Percentiles rank a stretch among this genome's conserved stretches.
Evolutionary conservation across 2,113 vertebrate genomes (phyloP).

Genomic region (Thalassoma bifasciatum): DNA sequence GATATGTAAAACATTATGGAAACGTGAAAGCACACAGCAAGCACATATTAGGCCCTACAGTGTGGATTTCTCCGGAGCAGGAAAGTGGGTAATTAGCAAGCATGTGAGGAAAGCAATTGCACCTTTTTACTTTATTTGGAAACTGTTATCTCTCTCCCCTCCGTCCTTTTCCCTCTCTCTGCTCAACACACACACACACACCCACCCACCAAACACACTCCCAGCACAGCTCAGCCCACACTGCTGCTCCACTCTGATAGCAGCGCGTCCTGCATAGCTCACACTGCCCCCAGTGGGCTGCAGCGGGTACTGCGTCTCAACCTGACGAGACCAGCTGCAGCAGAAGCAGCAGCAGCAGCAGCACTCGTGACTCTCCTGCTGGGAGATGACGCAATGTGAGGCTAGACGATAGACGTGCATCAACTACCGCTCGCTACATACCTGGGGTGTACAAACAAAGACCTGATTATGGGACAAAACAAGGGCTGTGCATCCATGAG

Average conservation of each 20-base stretch:
- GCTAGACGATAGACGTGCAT: constrained; percentile 45
- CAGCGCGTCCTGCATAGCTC: constrained; percentile 38
- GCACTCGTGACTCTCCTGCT: constrained; percentile 73
- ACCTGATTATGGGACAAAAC: neutral
- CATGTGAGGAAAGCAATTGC: neutral
- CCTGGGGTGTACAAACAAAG: neutral
- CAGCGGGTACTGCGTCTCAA: constrained; percentile 38
- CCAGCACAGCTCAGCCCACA: constrained; percentile 28
- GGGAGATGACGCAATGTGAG: constrained; percentile 70
- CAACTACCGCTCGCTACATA: constrained; percentile 7
- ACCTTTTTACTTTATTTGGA: constrained; percentile 7
- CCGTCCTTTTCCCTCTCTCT: neutral
- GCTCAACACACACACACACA: constrained; percentile 6
- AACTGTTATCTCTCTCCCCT: neutral
- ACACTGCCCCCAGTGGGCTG: constrained; percentile 67
- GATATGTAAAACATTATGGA: neutral
- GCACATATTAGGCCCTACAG: neutral
- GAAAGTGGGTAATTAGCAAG: constrained; percentile 2
- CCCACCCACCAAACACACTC: constrained; percentile 6
- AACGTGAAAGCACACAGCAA: neutral
- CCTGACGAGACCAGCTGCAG: constrained; percentile 50
- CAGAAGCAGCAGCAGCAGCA: constrained; percentile 57
- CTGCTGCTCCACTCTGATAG: constrained; percentile 53
- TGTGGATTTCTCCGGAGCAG: neutral
- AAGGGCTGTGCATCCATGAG: too few relatives aligned